Conservation (phyloP, 2,888 invertebrate genomes). For the Hypselothyrea guttata region DNA sequence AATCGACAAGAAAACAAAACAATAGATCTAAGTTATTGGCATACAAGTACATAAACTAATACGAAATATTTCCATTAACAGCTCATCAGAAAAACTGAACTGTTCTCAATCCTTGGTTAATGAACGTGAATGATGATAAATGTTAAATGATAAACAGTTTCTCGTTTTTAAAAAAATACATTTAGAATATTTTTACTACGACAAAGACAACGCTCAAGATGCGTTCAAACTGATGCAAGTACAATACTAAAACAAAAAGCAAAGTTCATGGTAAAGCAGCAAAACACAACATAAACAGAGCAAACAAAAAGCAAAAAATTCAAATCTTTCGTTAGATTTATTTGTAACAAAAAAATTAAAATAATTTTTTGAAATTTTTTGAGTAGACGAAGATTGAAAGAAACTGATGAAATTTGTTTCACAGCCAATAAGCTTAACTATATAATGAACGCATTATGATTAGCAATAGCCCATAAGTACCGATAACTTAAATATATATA, state of each 20-base stretch:
- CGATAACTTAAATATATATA: constrained; percentile 50
- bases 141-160: constrained; percentile 54
- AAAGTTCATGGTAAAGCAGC: constrained; percentile 14
- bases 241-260: constrained; percentile 60
- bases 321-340: constrained; percentile 51
- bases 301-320: constrained; percentile 56
- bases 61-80: no score
- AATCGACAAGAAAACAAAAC: constrained; percentile 51
- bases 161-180: constrained; percentile 62
- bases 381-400: constrained; percentile 27
- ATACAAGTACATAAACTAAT: constrained; percentile 35
- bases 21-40: constrained; percentile 74
- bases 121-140: no score
- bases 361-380: not conserved
- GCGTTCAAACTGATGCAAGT: constrained; percentile 75
- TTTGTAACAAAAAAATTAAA: constrained; percentile 24
- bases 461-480: constrained; percentile 78
- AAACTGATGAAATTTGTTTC: constrained; percentile 43
- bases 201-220: constrained; percentile 27
- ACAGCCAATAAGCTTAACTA: constrained; percentile 70
- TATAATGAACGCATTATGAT: constrained; percentile 60
- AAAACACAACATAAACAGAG: constrained; percentile 31
- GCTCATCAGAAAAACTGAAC: constrained; percentile 27
- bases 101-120: constrained; percentile 31
- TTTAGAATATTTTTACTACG: constrained; percentile 56